A percentile compares a stretch with the other conserved stretches of the same genome.
Evolutionary conservation across 1,140 invertebrate species (phyloP).

Genomic region (Neomicropteryx cornuta): DNA sequence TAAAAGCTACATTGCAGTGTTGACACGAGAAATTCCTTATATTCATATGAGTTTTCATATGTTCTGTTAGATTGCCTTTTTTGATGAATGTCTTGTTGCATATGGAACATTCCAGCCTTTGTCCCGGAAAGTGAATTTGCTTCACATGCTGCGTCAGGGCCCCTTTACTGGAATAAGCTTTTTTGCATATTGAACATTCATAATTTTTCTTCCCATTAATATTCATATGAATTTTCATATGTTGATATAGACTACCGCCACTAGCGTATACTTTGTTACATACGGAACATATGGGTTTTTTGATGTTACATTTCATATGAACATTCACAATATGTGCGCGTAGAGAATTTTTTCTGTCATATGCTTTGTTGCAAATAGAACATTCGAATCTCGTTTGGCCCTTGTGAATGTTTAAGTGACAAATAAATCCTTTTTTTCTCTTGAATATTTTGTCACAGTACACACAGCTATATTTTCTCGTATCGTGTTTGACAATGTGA

Average conservation of each 20-base stretch:
- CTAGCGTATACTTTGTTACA: background rate
- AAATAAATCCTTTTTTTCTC: conserved; percentile 24
- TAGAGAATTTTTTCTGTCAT: no score
- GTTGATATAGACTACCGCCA: no score
- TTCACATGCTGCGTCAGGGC: no score
- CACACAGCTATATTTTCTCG: conserved; percentile 23
- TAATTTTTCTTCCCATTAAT: no score
- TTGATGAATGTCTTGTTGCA: background rate
- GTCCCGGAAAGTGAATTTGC: no score
- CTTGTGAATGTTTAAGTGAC: conserved; percentile 43
- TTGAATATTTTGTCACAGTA: conserved; percentile 31
- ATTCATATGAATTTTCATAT: no score
- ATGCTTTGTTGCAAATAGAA: no score
- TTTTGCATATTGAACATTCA: conserved; percentile 52
- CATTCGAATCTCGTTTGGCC: conserved; percentile 43
- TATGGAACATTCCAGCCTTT: conserved; percentile 18
- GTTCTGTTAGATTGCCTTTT: conserved; percentile 25
- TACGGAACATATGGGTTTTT: no score
- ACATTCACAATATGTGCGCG: no score
- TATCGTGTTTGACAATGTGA: conserved; percentile 29
- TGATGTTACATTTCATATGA: no score
- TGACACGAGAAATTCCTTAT: conserved; percentile 16
- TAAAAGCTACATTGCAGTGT: conserved; percentile 21
- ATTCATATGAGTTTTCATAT: conserved; percentile 38
- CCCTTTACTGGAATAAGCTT: conserved; percentile 41